Base-by-base conservation (phyloP, 2,797 vertebrate genomes). In the Novumbra hubbsi region DNA sequence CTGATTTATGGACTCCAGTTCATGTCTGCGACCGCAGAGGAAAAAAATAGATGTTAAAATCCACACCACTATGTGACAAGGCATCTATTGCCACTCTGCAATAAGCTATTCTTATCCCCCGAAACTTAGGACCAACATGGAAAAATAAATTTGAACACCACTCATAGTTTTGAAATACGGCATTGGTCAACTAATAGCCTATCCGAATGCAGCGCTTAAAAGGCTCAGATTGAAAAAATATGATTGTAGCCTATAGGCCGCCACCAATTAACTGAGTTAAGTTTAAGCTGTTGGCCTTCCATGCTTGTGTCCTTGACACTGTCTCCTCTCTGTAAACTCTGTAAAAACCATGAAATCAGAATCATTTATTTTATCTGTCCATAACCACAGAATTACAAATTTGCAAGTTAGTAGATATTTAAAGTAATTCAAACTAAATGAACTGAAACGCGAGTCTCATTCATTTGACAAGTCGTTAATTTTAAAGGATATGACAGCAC, bases 1-100 rank as follows among this genome's bases (percentile, higher is more conserved):
- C 88, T 92, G 91, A 94, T 94, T 94, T 93, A 93, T 94, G 91
- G 84, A 90, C 86, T 91, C 87, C 84, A 88, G 88, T 84, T 87
- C 87, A 85, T 72, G 83, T 86, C 87, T 60, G 60, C 50, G 81
- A 92, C 93, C 92, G 88, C 92, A 84, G 76, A 75, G 80, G 74
- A 83, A 91, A 90, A 92, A 92, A 90, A 41, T 27, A 78, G 81
- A 85, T 70, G 85, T 77, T 87, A 45, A 89, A 88, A 90, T 89
- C 90, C 88, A 88, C 90, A 87, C 78, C 52, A 80, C 83, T 57
- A 83, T 71, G 91, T 92, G 88, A 92, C 92, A 90, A 90, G 90
- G 87, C 90, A 91, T 91, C 88, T 93, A 91, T 93, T 89, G 91
- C 83, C 80, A 41, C 83, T 76, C 76, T 67, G 85, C 76, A 78